Evolutionary conservation across 64 coral and sea anemone genomes (phyloP).

Genomic region (Pocillopora damicornis): DNA sequence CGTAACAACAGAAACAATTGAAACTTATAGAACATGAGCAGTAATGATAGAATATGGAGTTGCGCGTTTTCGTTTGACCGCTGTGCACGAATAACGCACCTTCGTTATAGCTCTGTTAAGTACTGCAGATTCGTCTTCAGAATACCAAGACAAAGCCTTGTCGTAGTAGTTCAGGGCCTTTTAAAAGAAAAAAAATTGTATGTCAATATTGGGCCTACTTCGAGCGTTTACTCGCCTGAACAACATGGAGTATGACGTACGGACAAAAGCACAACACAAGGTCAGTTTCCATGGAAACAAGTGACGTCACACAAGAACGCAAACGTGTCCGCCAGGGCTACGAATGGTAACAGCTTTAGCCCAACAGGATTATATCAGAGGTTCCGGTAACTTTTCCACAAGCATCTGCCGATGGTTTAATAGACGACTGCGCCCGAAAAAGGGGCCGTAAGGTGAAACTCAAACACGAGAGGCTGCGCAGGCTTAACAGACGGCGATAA

Average conservation of each 20-base stretch:
- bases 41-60: neutral
- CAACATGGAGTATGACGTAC: neutral
- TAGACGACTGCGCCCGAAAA: too few relatives aligned
- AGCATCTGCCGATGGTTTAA: too few relatives aligned
- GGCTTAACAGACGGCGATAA: too few relatives aligned
- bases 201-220: neutral
- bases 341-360: too few relatives aligned
- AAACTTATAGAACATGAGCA: neutral
- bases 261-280: neutral
- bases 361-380: too few relatives aligned
- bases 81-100: constrained; percentile 26
- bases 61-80: neutral
- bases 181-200: neutral
- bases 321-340: too few relatives aligned
- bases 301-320: neutral
- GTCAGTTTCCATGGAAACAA: neutral
- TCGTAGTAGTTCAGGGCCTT: constrained; percentile 82
- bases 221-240: too few relatives aligned
- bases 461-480: too few relatives aligned
- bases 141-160: constrained; percentile 87
- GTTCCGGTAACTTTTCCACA: too few relatives aligned
- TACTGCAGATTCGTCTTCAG: constrained; percentile 85
- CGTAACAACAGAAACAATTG: too few relatives aligned
- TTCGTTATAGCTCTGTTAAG: constrained; percentile 96
- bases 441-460: too few relatives aligned